Evolutionary conservation across 37 sponge, comb jelly and placozoan species (phyloP), one percentile per base, ranked within the genome.

Genomic region (Axinella damicornis): DNA sequence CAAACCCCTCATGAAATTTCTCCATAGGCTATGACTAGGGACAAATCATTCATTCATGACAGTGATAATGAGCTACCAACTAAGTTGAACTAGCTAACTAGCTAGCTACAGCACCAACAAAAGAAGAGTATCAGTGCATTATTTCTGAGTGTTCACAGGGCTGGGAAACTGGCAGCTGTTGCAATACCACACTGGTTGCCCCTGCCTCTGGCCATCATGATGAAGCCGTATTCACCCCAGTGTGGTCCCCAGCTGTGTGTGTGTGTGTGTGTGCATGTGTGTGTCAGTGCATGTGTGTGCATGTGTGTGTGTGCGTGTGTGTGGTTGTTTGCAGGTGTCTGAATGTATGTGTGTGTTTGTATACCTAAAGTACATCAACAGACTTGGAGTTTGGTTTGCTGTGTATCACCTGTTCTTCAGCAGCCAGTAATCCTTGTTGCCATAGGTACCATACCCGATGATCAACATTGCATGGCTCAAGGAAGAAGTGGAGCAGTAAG

Each of bases 221-320:
- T 83, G 69, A 82, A 88, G 20, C 89, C 89, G 69, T 75, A 52
- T 15, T 88, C 77, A 21, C 89, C 89, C 89, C 89, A 88, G 76
- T 69, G 57, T 2, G 79, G 58, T 21, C 87, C 87, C 82, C 82
- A 81, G 70, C 82, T 81, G 91, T 92, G 90, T 38, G 73, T 72
- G 73, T 18, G 34, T 6, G 69, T 68, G 69, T 68, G 69, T 68
- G 69, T 68, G 69, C 18, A 35, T 68, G 62, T 61, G 69, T 68
- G 69, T 68, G 69, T 68, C 34, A 28, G 69, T 68, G 69, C 22
- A 27, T 68, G 69, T 68, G 69, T 68, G 69, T 68, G 69, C 27
- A 31, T 68, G 69, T 68, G 34, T 18, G 69, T 68, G 36, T 46
- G 46, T 9, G 9, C 9, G 46, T 9, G 9, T 12, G 4, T 9